Conservation (phyloP, 2,797 vertebrate species). For the Anableps anableps region DNA sequence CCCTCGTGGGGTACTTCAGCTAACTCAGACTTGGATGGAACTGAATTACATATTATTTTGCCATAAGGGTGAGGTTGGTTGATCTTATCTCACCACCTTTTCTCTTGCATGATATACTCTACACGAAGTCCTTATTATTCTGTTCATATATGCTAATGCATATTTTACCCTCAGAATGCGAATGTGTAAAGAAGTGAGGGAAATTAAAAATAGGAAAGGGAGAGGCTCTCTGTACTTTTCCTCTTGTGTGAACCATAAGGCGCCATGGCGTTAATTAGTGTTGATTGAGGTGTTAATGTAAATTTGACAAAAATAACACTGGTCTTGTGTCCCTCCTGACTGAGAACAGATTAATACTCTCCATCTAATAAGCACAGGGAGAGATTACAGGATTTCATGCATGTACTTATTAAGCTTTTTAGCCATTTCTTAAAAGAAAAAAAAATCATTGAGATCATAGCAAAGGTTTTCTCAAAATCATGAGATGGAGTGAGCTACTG, state of each 20-base stretch:
- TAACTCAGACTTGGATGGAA: constrained; percentile 9
- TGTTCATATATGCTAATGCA: constrained; percentile 61
- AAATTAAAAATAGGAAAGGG: constrained; percentile 24
- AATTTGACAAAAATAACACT: constrained; percentile 59
- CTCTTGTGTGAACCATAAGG: constrained; percentile 34
- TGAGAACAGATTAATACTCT: constrained; percentile 26
- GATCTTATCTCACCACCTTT: constrained; percentile 5
- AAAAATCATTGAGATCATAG: constrained; percentile 51
- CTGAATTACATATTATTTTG: constrained; percentile 25
- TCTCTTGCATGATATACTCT: constrained; percentile 18
- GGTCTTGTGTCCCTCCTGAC: constrained; percentile 39
- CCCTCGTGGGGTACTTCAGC: constrained; percentile 2
- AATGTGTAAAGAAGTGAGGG: constrained; percentile 52
- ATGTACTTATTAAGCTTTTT: constrained; percentile 16
- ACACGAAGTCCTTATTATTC: constrained; percentile 56
- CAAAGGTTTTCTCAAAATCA: constrained; percentile 44
- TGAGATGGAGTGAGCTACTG: constrained; percentile 42
- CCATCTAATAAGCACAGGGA: constrained; percentile 35
- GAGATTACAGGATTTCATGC: constrained; percentile 5
- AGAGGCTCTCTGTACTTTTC: constrained; percentile 37
- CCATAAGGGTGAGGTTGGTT: constrained; percentile 16
- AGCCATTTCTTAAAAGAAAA: constrained; percentile 13
- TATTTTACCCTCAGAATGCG: constrained; percentile 52
- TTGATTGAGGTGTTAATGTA: constrained; percentile 68
- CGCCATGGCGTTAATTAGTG: constrained; percentile 67